Conservation (phyloP, 1,140 invertebrate species). For the Halyomorpha halys region DNA sequence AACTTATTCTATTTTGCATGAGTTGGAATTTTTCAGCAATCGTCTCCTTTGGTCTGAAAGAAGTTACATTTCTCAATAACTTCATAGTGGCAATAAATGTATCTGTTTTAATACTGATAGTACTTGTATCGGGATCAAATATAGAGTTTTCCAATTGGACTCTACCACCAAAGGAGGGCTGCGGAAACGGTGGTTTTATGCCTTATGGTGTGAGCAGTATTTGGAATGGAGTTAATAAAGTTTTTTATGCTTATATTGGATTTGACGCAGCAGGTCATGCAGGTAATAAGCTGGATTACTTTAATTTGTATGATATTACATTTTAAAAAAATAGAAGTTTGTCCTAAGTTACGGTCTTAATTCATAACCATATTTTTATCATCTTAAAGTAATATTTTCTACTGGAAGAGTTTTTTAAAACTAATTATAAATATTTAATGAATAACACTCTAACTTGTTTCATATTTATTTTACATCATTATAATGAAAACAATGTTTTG, state of each 20-base stretch:
- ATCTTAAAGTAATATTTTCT: too few species aligned
- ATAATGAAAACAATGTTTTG: too few species aligned
- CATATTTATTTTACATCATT: too few species aligned
- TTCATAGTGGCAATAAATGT: not conserved
- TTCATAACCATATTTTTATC: too few species aligned
- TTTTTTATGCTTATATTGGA: not conserved
- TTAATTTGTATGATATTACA: too few species aligned
- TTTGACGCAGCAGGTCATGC: conserved; percentile 8
- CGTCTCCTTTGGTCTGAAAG: not conserved
- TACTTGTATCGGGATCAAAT: not conserved
- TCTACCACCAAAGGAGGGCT: not conserved
- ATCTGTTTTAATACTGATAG: not conserved
- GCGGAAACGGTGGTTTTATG: not conserved
- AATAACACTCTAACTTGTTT: too few species aligned
- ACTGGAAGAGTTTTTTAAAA: too few species aligned
- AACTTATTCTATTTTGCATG: too few species aligned
- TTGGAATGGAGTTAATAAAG: not conserved
- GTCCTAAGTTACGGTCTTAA: too few species aligned
- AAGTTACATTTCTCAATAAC: not conserved
- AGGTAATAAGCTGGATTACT: not conserved
- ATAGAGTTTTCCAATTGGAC: not conserved
- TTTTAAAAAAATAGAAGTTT: too few species aligned
- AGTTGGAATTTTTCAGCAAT: not conserved
- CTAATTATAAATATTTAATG: too few species aligned
- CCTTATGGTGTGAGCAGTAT: not conserved